phyloP scores from a whole-genome alignment of 2,888 invertebrate species.

The Kuschelorhynchus macadamiae region DNA sequence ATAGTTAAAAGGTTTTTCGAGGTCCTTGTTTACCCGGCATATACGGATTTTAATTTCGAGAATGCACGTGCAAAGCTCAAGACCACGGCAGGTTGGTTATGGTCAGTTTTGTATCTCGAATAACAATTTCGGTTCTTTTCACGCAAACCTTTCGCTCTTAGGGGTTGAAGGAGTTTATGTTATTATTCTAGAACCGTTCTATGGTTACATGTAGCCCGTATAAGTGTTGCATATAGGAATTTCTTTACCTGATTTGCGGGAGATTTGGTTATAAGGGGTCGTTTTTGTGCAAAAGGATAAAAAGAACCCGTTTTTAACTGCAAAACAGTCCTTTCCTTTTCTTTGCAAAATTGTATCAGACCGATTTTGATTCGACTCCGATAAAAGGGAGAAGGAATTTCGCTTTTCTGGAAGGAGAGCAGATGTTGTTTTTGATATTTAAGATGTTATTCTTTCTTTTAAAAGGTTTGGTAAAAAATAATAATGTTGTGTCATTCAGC shows the following conservation, averaged over 20 bases:
- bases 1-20: conserved; percentile 19
- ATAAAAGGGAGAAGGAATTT: conserved; percentile 40
- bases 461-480: no score
- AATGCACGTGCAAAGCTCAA: conserved; percentile 50
- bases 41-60: conserved; percentile 31
- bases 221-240: conserved; percentile 32
- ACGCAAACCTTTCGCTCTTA: conserved; percentile 9
- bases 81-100: conserved; percentile 50
- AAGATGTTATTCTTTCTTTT: neutral
- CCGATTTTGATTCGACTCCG: conserved; percentile 19
- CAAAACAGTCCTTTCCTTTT: conserved; percentile 40
- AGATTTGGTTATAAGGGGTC: conserved; percentile 8
- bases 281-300: conserved; percentile 45
- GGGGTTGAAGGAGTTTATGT: conserved; percentile 25
- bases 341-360: conserved; percentile 37
- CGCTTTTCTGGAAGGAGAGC: conserved; percentile 38
- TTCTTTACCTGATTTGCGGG: conserved; percentile 38
- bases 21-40: conserved; percentile 54
- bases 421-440: conserved; percentile 24
- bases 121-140: conserved; percentile 21
- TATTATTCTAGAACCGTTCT: conserved; percentile 7
- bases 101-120: conserved; percentile 52
- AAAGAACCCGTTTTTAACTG: conserved; percentile 38
- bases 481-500: no score
- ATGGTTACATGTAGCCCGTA: conserved; percentile 18